Evolutionary conservation across 2,113 vertebrate genomes (phyloP).

Genomic region (Hippocampus barbouri): DNA sequence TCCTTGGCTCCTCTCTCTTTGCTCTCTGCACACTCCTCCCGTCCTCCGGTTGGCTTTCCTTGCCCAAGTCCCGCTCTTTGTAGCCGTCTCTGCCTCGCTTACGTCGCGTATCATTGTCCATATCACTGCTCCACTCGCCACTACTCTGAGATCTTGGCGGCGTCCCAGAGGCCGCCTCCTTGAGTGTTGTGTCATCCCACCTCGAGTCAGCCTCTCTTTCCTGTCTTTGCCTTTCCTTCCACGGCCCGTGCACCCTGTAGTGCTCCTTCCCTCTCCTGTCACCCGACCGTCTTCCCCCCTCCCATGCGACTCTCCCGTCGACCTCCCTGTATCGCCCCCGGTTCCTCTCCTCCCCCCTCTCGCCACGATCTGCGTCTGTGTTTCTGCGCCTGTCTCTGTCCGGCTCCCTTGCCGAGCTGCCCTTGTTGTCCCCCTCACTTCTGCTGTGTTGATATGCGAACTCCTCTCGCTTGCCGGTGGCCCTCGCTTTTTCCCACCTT

Average conservation of each 20-base stretch:
- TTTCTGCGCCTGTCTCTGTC: conserved; percentile 30
- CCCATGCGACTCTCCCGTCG: neutral
- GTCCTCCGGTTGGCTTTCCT: conserved; percentile 16
- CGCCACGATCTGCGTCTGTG: conserved; percentile 22
- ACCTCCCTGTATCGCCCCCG: conserved; percentile 11
- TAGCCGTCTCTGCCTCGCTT: conserved; percentile 22
- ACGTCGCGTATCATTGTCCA: conserved; percentile 35
- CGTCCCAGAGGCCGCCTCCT: conserved; percentile 8
- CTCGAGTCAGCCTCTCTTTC: conserved; percentile 26
- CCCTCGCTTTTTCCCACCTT: conserved; percentile 33
- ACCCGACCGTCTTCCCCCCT: neutral
- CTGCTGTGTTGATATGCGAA: conserved; percentile 45
- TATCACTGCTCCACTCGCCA: conserved; percentile 51
- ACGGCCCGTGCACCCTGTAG: conserved; percentile 18
- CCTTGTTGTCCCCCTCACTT: conserved; percentile 55
- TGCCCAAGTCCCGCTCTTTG: conserved; percentile 30
- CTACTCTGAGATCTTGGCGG: conserved; percentile 45
- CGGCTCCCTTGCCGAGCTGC: conserved; percentile 22
- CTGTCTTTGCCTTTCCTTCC: conserved; percentile 19
- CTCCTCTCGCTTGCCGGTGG: conserved; percentile 27
- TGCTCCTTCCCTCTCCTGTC: conserved; percentile 27
- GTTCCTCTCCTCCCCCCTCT: conserved; percentile 18
- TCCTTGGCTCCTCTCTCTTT: conserved; percentile 19
- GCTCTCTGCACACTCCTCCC: conserved; percentile 12
- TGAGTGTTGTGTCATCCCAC: conserved; percentile 14